Conservation (phyloP, 2,797 vertebrate genomes). For the Orientallactaga sibirica region DNA sequence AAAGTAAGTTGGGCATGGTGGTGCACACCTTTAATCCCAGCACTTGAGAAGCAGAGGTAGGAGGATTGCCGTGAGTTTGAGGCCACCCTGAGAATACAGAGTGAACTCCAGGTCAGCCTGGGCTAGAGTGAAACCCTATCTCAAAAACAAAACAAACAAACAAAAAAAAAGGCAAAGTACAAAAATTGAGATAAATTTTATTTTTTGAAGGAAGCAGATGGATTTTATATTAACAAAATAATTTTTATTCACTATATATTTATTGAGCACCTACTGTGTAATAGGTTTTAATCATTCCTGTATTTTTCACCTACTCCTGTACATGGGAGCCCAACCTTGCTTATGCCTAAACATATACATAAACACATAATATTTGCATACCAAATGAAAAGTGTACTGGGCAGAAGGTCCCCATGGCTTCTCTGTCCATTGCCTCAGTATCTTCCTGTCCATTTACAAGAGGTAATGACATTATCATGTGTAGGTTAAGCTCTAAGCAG, state of each 20-base stretch:
- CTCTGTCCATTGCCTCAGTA: neutral
- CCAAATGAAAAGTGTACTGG: neutral
- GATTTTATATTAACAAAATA: constrained; percentile 51
- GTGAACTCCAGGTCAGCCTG: no score
- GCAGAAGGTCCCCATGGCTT: constrained; percentile 18
- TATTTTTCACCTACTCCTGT: neutral
- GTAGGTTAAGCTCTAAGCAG: constrained; percentile 1
- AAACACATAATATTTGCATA: neutral
- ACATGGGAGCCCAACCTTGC: neutral
- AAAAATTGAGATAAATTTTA: constrained; percentile 58
- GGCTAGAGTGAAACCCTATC: no score
- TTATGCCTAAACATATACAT: neutral
- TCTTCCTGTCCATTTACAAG: constrained; percentile 39
- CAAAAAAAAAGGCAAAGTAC: neutral
- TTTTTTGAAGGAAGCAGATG: constrained; percentile 49
- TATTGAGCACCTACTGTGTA: constrained; percentile 85
- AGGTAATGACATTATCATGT: constrained; percentile 47
- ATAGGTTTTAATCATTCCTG: constrained; percentile 53
- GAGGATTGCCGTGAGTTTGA: no score
- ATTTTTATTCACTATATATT: constrained; percentile 68
- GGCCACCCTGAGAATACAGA: no score
- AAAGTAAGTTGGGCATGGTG: no score
- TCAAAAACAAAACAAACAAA: no score
- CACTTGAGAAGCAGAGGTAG: no score
- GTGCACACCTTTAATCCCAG: no score